Conservation (phyloP, 2,888 invertebrate genomes). For the Lordiphosa andalusiaca region DNA sequence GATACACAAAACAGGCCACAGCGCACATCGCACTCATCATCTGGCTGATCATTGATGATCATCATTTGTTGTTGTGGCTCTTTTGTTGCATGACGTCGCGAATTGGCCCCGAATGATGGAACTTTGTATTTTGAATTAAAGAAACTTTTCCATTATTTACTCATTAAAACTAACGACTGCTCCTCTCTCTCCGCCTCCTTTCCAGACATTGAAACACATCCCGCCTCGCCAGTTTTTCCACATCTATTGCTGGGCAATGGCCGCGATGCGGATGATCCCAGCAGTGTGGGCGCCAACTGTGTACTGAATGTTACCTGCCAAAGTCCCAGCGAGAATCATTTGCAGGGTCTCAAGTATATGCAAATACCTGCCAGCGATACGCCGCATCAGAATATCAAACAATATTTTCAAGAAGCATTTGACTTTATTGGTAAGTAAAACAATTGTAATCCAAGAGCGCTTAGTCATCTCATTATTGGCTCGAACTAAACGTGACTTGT, state of each 20-base stretch:
- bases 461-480: constrained; percentile 12
- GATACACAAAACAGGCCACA: constrained; percentile 32
- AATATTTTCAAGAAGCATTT: constrained; percentile 93
- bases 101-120: constrained; percentile 47
- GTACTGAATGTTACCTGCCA: constrained; percentile 91
- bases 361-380: constrained; percentile 91
- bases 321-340: constrained; percentile 84
- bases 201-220: constrained; percentile 87
- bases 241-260: constrained; percentile 91
- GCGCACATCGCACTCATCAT: constrained; percentile 6
- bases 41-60: constrained; percentile 14
- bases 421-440: constrained; percentile 89
- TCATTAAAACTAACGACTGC: constrained; percentile 40
- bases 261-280: constrained; percentile 87
- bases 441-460: constrained; percentile 3
- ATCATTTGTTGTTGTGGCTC: constrained; percentile 48
- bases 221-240: constrained; percentile 88
- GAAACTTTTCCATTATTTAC: constrained; percentile 42
- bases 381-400: constrained; percentile 91
- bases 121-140: constrained; percentile 12
- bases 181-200: constrained; percentile 26
- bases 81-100: constrained; percentile 72
- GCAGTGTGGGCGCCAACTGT: constrained; percentile 87
- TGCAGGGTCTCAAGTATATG: constrained; percentile 87
- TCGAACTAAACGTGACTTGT: constrained; percentile 61